A percentile compares a stretch with the other conserved stretches of the same genome.
Conservation (phyloP, 2,113 vertebrate species). For the Atlantisia rogersi region DNA sequence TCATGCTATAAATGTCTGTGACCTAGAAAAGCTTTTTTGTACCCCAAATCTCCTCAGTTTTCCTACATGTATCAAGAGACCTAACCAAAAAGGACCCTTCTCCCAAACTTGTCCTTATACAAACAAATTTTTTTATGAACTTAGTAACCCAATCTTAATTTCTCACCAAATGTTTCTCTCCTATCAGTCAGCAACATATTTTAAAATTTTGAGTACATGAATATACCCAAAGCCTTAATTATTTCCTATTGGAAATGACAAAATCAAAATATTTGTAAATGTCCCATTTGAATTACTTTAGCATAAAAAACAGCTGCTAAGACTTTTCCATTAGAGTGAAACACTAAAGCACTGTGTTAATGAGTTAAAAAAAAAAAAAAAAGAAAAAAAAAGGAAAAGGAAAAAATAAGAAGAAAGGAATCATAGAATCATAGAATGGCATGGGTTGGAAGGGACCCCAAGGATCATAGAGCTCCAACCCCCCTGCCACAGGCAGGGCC, state of each 20-base stretch:
- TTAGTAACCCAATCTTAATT: background rate
- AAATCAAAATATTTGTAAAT: background rate
- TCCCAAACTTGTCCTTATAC: fast-evolving
- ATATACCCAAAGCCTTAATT: background rate
- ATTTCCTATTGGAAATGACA: background rate
- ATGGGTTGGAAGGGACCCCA: no score
- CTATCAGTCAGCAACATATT: background rate
- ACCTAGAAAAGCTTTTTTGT: background rate
- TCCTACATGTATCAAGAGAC: background rate
- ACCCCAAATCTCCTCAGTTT: background rate
- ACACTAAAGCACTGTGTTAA: background rate
- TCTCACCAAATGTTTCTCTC: background rate
- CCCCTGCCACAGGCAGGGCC: no score
- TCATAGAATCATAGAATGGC: no score
- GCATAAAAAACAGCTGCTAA: background rate
- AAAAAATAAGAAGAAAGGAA: no score
- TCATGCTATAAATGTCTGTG: background rate
- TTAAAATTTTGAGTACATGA: background rate
- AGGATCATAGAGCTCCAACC: no score
- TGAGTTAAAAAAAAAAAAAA: background rate
- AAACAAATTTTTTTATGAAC: background rate
- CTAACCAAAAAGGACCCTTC: background rate
- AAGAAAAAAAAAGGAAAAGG: background rate
- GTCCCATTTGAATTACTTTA: background rate
- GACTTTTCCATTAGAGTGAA: background rate